phyloP scores from a whole-genome alignment of 2,888 invertebrate genomes.

The Rotaria sp. region DNA sequence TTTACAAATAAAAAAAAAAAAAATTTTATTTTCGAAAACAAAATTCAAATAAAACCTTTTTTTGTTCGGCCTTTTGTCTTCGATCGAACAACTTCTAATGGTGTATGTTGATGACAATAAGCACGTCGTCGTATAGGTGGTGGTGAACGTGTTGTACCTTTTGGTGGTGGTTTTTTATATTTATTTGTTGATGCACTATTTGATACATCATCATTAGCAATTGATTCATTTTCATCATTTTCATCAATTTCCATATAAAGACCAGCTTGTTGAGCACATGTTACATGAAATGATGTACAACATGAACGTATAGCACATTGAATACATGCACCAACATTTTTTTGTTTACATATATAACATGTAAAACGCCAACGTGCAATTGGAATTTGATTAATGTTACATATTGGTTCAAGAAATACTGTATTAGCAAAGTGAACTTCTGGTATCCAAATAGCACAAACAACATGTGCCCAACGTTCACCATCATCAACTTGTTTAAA shows the following conservation, averaged over 20 bases:
- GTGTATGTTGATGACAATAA: conserved; percentile 87
- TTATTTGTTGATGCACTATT: conserved; percentile 82
- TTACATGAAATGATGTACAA: conserved; percentile 95
- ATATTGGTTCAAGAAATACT: conserved; percentile 89
- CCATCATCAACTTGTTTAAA: conserved; percentile 93
- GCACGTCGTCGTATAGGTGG: conserved; percentile 82
- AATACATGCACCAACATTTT: conserved; percentile 80
- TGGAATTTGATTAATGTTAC: conserved; percentile 90
- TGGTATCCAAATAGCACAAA: conserved; percentile 96
- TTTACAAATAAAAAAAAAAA: not conserved
- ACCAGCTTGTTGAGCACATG: conserved; percentile 72
- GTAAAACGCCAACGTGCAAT: conserved; percentile 88
- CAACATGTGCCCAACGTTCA: conserved; percentile 87
- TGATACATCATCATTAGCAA: conserved; percentile 45
- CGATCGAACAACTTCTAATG: conserved; percentile 57
- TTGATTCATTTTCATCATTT: conserved; percentile 27
- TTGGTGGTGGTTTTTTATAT: conserved; percentile 53
- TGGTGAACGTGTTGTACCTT: conserved; percentile 45
- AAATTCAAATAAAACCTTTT: not conserved
- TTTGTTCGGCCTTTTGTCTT: conserved; percentile 46
- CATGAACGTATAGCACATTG: conserved; percentile 94
- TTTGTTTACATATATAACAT: conserved; percentile 79
- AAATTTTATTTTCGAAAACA: not conserved
- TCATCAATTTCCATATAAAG: conserved; percentile 41
- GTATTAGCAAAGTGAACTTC: conserved; percentile 92